Conservation (phyloP, 1,140 invertebrate species). For the Zaprionus ornatus region DNA sequence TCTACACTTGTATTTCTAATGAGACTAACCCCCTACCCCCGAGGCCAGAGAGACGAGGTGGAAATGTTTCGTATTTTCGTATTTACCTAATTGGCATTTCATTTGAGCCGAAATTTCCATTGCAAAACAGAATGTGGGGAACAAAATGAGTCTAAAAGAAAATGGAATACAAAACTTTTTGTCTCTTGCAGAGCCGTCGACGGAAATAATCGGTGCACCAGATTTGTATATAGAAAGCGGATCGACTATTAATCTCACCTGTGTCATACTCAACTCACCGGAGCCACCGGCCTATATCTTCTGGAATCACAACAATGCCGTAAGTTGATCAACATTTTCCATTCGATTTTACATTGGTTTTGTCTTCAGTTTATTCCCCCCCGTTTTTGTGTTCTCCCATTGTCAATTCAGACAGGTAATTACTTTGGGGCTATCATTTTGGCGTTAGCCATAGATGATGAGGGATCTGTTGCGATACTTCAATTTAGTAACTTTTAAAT, state of each 20-base stretch:
- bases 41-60: background rate
- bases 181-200: slow-evolving; percentile 91
- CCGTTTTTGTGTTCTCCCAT: background rate
- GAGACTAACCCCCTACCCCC: background rate
- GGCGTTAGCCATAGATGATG: slow-evolving; percentile 45
- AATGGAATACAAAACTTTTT: background rate
- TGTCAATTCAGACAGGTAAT: slow-evolving; percentile 54
- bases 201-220: slow-evolving; percentile 94
- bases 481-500: slow-evolving; percentile 81
- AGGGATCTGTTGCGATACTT: slow-evolving; percentile 56
- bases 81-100: slow-evolving; percentile 60
- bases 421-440: slow-evolving; percentile 66
- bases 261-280: slow-evolving; percentile 94
- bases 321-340: slow-evolving; percentile 84
- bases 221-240: slow-evolving; percentile 95
- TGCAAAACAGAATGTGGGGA: background rate
- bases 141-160: background rate
- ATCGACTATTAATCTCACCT: slow-evolving; percentile 96
- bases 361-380: background rate
- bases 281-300: slow-evolving; percentile 96
- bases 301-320: slow-evolving; percentile 95
- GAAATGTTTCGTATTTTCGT: slow-evolving; percentile 15
- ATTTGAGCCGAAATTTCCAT: slow-evolving; percentile 20
- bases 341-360: slow-evolving; percentile 1
- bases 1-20: slow-evolving; percentile 41